These are phyloP conservation scores for Zhuqinia jingwanae DNA, from an alignment of 2,888 invertebrate species.

Conservation along the genomic window DNA sequence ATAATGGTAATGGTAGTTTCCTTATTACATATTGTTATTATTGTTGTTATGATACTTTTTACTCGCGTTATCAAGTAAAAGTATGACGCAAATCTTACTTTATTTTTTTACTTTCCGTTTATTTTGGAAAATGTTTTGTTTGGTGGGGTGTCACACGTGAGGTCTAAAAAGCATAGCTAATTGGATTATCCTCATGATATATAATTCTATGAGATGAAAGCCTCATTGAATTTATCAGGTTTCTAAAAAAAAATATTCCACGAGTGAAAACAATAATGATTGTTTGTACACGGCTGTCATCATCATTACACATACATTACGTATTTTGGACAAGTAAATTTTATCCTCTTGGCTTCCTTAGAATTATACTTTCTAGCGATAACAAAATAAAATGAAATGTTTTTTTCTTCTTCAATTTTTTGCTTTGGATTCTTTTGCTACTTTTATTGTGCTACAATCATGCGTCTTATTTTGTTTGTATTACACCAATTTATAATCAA, in stretches of 20 bases:
- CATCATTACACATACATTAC: not conserved
- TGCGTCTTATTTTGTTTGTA: no score
- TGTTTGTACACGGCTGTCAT: not conserved
- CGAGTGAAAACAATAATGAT: not conserved
- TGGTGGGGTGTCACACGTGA: no score
- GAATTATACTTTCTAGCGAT: no score
- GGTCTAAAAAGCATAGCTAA: not conserved
- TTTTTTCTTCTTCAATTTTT: not conserved
- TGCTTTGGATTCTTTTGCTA: no score
- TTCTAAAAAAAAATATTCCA: not conserved
- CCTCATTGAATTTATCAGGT: constrained; percentile 24
- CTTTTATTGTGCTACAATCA: no score
- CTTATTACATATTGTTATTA: no score
- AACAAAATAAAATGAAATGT: not conserved
- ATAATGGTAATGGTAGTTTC: no score
- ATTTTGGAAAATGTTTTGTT: no score
- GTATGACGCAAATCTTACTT: constrained; percentile 26
- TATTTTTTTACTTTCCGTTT: constrained; percentile 42
- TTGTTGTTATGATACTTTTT: no score
- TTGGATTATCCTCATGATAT: constrained; percentile 38
- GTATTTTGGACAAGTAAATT: not conserved
- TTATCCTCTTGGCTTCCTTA: no score
- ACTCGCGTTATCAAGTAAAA: no score
- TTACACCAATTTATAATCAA: no score
- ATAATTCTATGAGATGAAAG: constrained; percentile 2